Base-by-base conservation (phyloP, 2,113 vertebrate genomes). In the Andinoacara biseriatus region DNA sequence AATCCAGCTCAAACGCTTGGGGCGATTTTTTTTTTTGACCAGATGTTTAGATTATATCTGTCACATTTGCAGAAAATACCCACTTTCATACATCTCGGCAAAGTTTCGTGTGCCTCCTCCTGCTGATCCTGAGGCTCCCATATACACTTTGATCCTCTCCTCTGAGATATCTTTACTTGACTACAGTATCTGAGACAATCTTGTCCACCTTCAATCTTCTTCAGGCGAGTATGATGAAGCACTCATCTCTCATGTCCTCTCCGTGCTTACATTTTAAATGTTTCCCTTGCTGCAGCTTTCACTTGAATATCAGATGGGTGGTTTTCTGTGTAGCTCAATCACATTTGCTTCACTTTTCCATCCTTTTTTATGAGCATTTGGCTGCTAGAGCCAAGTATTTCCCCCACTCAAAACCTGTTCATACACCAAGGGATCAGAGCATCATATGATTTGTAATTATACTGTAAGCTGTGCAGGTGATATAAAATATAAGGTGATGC, bases 21-120 rank as follows among this genome's bases (percentile, higher is more conserved):
- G 7, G 15, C 3, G 31, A 38, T 58, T 80, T 22, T 33, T 31
- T 31, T 35, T 38, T 52, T 33, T 49, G 20, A 24, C 56, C 65
- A 86, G 63, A 86, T 90, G 65, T 81, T 74, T 5, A 62, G 15
- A 43, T 13, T 13, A 31, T 5, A 79, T 35, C 2, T 1, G 6
- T 49, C 26, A 31, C 46, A 72, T 72, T n/a, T 31, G 18, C 31
- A 11, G 40, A 80, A 58, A 79, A 72, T 7, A 11, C 17, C 10
- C 52, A 56, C 17, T 7, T 65, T 24, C 3, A 13, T 59, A 10
- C 35, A 49, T n/a, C 56, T 18, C 10, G 6, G 8, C 31, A 10
- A 24, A 8, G 6, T 40, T 46, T 61, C 22, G 26, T 13, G 8
- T 29, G 8, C 65, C 33, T 76, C 8, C 17, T 52, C 46, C 78